Conservation (phyloP, 2,113 vertebrate genomes). For the Mixornis gularis region DNA sequence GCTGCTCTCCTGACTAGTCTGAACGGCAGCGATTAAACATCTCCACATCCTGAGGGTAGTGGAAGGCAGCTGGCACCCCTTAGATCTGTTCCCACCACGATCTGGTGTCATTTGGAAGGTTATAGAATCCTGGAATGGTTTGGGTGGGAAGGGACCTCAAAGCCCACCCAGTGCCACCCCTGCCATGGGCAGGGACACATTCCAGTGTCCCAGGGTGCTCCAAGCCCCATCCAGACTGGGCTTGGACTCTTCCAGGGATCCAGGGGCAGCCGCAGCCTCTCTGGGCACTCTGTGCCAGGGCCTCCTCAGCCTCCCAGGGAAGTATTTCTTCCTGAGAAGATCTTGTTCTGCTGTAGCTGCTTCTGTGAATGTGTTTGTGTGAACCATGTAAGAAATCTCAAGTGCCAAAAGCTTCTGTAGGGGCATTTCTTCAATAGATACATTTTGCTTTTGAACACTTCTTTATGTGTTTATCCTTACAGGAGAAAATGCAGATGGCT, state of each 20-base stretch:
- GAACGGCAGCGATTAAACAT: not conserved
- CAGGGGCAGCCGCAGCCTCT: not conserved
- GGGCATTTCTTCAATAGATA: not conserved
- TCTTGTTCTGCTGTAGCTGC: not conserved
- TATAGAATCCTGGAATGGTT: not conserved
- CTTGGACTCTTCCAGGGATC: not conserved
- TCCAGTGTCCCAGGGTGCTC: not conserved
- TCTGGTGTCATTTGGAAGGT: not conserved
- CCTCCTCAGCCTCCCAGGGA: not conserved
- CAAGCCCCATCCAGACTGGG: accelerated
- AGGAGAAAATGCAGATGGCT: not conserved
- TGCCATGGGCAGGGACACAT: not conserved
- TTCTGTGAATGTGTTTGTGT: not conserved
- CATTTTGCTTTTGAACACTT: not conserved
- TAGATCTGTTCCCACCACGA: not conserved
- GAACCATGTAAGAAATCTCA: not conserved
- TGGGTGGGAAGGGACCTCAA: not conserved
- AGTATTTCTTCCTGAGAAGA: not conserved
- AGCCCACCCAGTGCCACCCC: not conserved
- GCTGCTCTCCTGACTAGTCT: not conserved
- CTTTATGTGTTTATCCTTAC: not conserved
- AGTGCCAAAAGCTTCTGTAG: not conserved
- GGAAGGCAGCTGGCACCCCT: too few species aligned
- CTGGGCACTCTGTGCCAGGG: not conserved
- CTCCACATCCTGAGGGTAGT: not conserved